Evolutionary conservation across 2,888 invertebrate species (phyloP), one percentile per base, ranked within the genome.

Genomic region (Gymnocheta viridis): DNA sequence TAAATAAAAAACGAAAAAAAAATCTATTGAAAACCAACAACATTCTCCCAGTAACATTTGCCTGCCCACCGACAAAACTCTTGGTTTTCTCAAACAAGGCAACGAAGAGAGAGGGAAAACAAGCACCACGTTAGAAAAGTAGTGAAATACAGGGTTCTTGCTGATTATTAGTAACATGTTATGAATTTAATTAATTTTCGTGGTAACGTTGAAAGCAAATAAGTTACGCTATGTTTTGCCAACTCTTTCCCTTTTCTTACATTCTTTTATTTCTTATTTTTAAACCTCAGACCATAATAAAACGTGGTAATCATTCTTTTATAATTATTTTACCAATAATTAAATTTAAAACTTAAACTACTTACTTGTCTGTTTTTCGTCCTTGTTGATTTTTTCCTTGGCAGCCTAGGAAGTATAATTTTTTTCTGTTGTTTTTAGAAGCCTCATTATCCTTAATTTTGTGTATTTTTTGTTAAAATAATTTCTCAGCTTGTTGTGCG

Each of bases 181-280:
- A 84, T 77, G 82, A 83, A 82, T 83, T 83, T 86, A 85, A 86
- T 86, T 86, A 85, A 86, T 85, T 83, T 85, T 83, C 66, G 85
- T 76, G 85, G 86, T 80, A 67, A 24, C 51, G 67, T 66, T 60
- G n/a, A 24, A 24, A 12, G 22, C 17, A 66, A 76, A 66, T 66
- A 66, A 44, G 76, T 58, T 58, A 27, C 66, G 74, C 56, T 76
- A 22, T 4, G 58, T 47, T 44, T 47, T 38, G 24, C 24, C 6
- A 41, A 4, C 9, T 1, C 47, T 19, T 2, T 14, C 9, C 12
- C 4, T 9, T 3, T 44, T 0, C 6, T 29, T 19, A 7, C 7
- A 2, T 22, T 29, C 22, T 17, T 49, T 56, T 7, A 1, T 35
- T 56, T 24, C 35, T 1, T 14, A 6, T 27, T 29, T 49, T 22